These are phyloP conservation scores for Noctuana brunneofusca DNA, from an alignment of 2,888 invertebrate genomes.

Conservation along the genomic window DNA sequence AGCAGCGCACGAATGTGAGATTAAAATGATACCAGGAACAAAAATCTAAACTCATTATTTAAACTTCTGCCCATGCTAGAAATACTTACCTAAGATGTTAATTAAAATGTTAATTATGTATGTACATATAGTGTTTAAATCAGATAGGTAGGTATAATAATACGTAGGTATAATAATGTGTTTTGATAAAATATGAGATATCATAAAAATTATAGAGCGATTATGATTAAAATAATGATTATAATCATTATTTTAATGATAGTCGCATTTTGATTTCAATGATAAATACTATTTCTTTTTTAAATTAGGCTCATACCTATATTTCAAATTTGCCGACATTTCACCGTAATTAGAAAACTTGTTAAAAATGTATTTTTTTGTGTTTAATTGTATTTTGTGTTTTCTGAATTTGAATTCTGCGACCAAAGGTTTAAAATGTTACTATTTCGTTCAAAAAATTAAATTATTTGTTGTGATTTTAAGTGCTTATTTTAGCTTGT, in stretches of 20 bases:
- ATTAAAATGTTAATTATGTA: too few relatives aligned
- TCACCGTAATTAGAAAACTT: neutral
- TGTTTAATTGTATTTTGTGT: neutral
- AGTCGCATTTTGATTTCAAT: slow-evolving; percentile 4
- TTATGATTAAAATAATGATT: slow-evolving; percentile 1
- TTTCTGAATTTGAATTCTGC: neutral
- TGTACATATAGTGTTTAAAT: too few relatives aligned
- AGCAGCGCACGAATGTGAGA: too few relatives aligned
- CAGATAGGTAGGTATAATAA: too few relatives aligned
- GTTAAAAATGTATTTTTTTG: neutral
- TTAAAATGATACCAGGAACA: too few relatives aligned
- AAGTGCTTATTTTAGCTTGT: neutral
- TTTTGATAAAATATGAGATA: slow-evolving; percentile 2
- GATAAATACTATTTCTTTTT: neutral
- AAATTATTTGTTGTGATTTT: too few relatives aligned
- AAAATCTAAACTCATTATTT: too few relatives aligned
- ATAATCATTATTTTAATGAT: too few relatives aligned
- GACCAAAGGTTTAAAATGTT: neutral
- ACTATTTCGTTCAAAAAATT: too few relatives aligned
- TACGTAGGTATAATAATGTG: too few relatives aligned
- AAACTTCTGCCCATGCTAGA: too few relatives aligned
- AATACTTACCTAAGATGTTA: too few relatives aligned
- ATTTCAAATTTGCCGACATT: slow-evolving; percentile 6
- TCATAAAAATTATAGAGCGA: neutral
- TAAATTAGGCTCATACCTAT: neutral